Evolutionary conservation across 2,113 vertebrate species (phyloP).

Genomic region (Cromileptes altivelis): DNA sequence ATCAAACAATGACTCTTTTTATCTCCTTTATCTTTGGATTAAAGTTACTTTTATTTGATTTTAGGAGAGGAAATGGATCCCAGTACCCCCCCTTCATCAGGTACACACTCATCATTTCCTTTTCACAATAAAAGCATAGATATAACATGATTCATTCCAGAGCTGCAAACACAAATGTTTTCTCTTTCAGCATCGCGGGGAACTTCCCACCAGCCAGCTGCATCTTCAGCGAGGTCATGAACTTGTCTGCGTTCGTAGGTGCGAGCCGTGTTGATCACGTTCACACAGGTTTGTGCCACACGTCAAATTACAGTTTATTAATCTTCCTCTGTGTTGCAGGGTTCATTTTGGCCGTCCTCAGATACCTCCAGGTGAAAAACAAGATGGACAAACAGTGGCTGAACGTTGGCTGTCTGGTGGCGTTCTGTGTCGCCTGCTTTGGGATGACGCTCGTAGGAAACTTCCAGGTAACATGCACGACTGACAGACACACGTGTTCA

Average conservation of each 20-base stretch:
- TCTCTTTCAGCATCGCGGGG: constrained; percentile 89
- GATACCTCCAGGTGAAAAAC: constrained; percentile 92
- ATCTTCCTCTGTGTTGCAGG: constrained; percentile 70
- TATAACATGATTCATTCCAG: not conserved
- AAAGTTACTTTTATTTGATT: constrained; percentile 21
- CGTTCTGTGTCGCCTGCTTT: constrained; percentile 87
- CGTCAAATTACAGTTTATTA: not conserved
- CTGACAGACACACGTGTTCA: not conserved
- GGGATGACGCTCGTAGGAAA: constrained; percentile 96
- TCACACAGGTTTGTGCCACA: not conserved
- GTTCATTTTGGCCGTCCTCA: constrained; percentile 88
- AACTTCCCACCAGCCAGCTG: constrained; percentile 92
- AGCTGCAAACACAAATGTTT: not conserved
- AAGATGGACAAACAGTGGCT: constrained; percentile 88
- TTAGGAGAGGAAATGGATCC: constrained; percentile 76
- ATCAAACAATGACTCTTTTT: not conserved
- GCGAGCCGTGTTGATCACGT: constrained; percentile 53
- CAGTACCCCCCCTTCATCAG: constrained; percentile 91
- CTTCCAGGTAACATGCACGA: constrained; percentile 88
- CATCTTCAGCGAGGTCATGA: constrained; percentile 94
- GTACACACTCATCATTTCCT: constrained; percentile 64
- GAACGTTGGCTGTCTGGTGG: constrained; percentile 86
- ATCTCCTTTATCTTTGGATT: not conserved
- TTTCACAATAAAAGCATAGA: not conserved
- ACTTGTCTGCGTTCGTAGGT: constrained; percentile 94